phyloP scores from a whole-genome alignment of 2,888 invertebrate genomes.

The Sthenelais limicola region DNA sequence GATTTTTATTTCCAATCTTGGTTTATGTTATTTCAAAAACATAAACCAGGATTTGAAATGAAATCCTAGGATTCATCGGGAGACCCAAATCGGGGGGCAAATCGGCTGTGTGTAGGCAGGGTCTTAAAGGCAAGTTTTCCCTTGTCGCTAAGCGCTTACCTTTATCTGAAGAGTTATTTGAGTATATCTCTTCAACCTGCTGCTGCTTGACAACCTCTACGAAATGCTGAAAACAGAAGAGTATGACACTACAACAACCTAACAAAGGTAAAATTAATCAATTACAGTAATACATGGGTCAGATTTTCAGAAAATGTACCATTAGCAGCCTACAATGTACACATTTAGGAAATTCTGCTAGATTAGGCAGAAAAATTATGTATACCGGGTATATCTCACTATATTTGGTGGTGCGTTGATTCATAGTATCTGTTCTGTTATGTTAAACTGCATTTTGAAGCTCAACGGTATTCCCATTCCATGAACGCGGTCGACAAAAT shows the following conservation, averaged over 20 bases:
- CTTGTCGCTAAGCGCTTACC: not conserved
- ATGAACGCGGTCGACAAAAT: not conserved
- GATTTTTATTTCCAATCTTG: too few relatives aligned
- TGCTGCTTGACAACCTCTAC: constrained; percentile 38
- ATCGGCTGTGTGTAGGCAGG: too few relatives aligned
- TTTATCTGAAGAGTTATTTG: constrained; percentile 20
- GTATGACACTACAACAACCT: not conserved
- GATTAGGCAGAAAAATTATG: too few relatives aligned
- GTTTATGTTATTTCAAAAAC: too few relatives aligned
- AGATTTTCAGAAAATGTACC: not conserved
- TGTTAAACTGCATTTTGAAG: not conserved
- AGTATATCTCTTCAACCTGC: constrained; percentile 37
- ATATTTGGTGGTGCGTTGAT: not conserved
- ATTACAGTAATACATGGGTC: not conserved
- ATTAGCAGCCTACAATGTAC: not conserved
- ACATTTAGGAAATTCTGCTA: not conserved
- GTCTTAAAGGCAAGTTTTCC: too few relatives aligned
- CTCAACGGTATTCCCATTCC: not conserved
- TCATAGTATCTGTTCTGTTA: not conserved
- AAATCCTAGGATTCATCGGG: not conserved
- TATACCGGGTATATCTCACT: too few relatives aligned
- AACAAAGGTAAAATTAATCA: not conserved
- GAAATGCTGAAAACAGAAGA: constrained; percentile 18
- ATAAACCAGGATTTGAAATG: too few relatives aligned
- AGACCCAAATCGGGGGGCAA: not conserved